These are phyloP conservation scores for Pocillopora verrucosa DNA, from an alignment of 64 coral and sea anemone species.

Conservation along the genomic window DNA sequence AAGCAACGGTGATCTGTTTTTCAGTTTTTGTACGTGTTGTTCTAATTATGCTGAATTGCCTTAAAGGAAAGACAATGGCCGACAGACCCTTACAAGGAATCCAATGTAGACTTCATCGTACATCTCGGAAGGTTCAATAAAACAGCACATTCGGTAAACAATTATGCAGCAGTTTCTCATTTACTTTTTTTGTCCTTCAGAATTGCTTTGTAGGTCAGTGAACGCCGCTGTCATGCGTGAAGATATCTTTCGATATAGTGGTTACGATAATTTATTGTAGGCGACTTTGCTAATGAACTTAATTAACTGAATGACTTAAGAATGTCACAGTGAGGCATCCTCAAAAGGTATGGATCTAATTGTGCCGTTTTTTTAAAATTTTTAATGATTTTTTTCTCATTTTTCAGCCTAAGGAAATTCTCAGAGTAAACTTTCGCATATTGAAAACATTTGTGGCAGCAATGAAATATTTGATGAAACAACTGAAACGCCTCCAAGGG, in stretches of 20 bases:
- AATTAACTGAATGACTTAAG: too few relatives aligned
- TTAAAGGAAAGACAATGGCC: conserved; percentile 2
- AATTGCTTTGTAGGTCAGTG: too few relatives aligned
- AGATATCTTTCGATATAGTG: too few relatives aligned
- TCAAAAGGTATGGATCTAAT: too few relatives aligned
- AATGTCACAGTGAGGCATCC: too few relatives aligned
- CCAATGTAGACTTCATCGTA: not conserved
- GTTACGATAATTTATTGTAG: too few relatives aligned
- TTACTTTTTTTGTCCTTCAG: too few relatives aligned
- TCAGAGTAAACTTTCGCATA: not conserved
- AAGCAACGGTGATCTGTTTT: not conserved
- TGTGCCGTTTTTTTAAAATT: too few relatives aligned
- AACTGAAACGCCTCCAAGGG: not conserved
- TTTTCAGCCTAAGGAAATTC: conserved; percentile 20
- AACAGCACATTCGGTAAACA: conserved; percentile 6
- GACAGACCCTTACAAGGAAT: not conserved
- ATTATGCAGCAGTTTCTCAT: not conserved
- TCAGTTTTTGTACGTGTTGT: not conserved
- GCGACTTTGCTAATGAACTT: too few relatives aligned
- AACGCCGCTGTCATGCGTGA: too few relatives aligned
- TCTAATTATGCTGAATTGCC: not conserved
- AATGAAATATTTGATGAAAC: not conserved
- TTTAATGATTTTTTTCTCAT: not conserved
- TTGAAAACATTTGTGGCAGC: not conserved
- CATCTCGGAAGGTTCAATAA: not conserved